Evolutionary conservation across 2,113 vertebrate genomes (phyloP).

Genomic region (Triplophysa dalaica): DNA sequence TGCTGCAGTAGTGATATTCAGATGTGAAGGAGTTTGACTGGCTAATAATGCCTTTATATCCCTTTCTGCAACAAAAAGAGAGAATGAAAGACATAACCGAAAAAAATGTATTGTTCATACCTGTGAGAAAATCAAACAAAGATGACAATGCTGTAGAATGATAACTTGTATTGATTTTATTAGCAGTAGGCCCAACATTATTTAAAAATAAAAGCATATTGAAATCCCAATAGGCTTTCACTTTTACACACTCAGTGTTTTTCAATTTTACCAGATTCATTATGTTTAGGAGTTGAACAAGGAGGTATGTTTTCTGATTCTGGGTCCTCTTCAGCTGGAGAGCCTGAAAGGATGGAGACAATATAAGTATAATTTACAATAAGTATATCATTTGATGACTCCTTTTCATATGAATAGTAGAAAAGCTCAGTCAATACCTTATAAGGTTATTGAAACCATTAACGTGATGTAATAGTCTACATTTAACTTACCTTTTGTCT

Average conservation of each 20-base stretch:
- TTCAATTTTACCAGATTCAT: not conserved
- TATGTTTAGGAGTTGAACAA: not conserved
- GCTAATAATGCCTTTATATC: not conserved
- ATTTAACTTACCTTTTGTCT: constrained; percentile 6
- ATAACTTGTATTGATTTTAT: not conserved
- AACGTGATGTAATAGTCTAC: not conserved
- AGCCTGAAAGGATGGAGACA: not conserved
- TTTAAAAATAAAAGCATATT: too few species aligned
- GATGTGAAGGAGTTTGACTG: not conserved
- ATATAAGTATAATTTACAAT: not conserved
- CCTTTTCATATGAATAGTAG: not conserved
- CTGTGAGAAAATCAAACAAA: not conserved
- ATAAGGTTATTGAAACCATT: not conserved
- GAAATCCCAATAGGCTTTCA: too few species aligned
- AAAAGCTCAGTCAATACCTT: not conserved
- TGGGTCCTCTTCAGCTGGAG: not conserved
- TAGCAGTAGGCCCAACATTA: not conserved
- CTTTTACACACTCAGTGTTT: not conserved
- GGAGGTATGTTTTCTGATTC: constrained; percentile 8
- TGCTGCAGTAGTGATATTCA: constrained; percentile 3
- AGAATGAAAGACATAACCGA: not conserved
- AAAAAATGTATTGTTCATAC: not conserved
- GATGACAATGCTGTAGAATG: not conserved
- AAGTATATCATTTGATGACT: not conserved
- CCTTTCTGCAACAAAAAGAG: not conserved